These are phyloP conservation scores for Hydrophis major DNA, from an alignment of 2,797 vertebrate species.

Conservation along the genomic window DNA sequence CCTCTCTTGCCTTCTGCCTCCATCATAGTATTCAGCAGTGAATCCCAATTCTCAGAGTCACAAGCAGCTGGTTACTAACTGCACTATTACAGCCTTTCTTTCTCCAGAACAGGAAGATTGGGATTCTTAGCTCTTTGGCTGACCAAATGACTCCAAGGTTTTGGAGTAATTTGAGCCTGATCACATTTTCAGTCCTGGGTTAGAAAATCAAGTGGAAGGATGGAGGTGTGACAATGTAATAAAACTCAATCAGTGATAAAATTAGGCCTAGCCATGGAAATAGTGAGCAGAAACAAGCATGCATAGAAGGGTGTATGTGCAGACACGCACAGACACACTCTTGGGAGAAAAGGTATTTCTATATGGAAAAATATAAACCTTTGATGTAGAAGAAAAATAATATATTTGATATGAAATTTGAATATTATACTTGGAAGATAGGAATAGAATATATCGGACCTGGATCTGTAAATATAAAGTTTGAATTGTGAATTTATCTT, in stretches of 20 bases:
- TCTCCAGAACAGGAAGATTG: background rate
- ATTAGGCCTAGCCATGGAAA: background rate
- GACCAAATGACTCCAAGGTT: background rate
- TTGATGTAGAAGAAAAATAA: background rate
- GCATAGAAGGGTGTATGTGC: background rate
- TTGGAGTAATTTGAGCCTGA: background rate
- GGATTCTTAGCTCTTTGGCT: background rate
- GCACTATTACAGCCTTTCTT: background rate
- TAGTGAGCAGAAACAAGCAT: background rate
- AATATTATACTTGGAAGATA: background rate
- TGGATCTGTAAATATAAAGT: slow-evolving; percentile 16
- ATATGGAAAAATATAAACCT: background rate
- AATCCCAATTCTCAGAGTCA: background rate
- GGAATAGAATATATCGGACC: slow-evolving; percentile 19
- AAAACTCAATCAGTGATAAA: background rate
- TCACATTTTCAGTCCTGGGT: background rate
- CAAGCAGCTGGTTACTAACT: background rate
- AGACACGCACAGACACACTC: fast-evolving
- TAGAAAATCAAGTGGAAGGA: background rate
- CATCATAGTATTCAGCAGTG: background rate
- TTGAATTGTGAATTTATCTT: slow-evolving; percentile 41
- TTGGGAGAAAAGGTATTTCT: background rate
- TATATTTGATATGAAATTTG: slow-evolving; percentile 1
- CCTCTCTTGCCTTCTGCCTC: background rate
- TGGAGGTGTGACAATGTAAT: background rate